Percentiles rank a stretch among this genome's conserved stretches.
phyloP scores from a whole-genome alignment of 2,797 vertebrate species.

The Fistularia tabacaria region DNA sequence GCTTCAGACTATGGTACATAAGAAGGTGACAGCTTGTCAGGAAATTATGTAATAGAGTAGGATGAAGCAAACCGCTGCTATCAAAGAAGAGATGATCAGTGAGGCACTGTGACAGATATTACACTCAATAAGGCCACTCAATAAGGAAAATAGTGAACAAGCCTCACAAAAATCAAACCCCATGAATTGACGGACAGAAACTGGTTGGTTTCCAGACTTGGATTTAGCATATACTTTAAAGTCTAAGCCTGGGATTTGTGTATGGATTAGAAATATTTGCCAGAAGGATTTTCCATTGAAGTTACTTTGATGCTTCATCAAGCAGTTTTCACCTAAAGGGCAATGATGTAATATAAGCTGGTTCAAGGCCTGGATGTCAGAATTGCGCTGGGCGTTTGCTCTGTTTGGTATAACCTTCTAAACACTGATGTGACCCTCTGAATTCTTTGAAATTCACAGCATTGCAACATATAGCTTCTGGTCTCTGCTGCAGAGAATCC shows the following conservation, averaged over 20 bases:
- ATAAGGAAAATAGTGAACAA: conserved; percentile 17
- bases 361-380: conserved; percentile 18
- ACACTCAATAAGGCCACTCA: conserved; percentile 3
- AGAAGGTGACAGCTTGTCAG: conserved; percentile 23
- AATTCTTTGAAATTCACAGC: conserved; percentile 12
- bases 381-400: conserved; percentile 29
- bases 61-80: conserved; percentile 6
- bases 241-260: conserved; percentile 61
- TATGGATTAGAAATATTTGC: conserved; percentile 64
- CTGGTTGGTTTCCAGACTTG: conserved; percentile 39
- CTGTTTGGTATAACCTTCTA: conserved; percentile 11
- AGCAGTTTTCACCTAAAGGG: conserved; percentile 45
- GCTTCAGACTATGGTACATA: not conserved
- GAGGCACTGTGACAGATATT: conserved; percentile 11
- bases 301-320: conserved; percentile 46
- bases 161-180: conserved; percentile 21
- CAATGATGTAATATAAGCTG: conserved; percentile 34
- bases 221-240: conserved; percentile 57
- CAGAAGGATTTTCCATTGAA: conserved; percentile 55
- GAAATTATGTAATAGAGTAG: conserved; percentile 22
- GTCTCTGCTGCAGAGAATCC: not conserved
- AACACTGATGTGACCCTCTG: conserved; percentile 22
- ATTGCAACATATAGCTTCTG: too few species aligned
- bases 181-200: conserved; percentile 36
- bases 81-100: conserved; percentile 12